These are phyloP conservation scores for Pelecanoides urinatrix DNA, from an alignment of 2,113 vertebrate genomes.

Conservation along the genomic window DNA sequence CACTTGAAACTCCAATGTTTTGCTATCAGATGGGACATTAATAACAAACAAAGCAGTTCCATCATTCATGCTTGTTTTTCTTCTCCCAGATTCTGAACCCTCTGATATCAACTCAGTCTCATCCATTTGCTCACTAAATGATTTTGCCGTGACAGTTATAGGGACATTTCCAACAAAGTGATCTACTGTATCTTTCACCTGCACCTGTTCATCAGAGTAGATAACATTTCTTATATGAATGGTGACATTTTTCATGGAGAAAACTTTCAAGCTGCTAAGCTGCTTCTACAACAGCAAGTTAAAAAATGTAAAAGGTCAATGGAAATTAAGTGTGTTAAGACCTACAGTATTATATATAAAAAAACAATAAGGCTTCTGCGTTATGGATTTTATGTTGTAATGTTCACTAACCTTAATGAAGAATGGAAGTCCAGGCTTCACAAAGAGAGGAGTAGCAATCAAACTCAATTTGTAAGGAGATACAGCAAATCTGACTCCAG, in stretches of 20 bases:
- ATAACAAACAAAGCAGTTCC: constrained; percentile 81
- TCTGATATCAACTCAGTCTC: background rate
- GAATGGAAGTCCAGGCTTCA: constrained; percentile 92
- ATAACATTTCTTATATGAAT: background rate
- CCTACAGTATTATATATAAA: background rate
- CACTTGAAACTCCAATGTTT: constrained; percentile 73
- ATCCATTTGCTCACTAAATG: background rate
- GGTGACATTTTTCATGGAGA: background rate
- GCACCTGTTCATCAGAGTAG: constrained; percentile 74
- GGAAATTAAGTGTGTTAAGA: background rate
- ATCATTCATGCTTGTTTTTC: constrained; percentile 17
- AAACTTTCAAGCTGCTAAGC: background rate
- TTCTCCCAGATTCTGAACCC: background rate
- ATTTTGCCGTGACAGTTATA: constrained; percentile 61
- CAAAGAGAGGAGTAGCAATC: constrained; percentile 87
- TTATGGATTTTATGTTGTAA: background rate
- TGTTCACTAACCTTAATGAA: constrained; percentile 79
- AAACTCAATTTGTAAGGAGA: constrained; percentile 86
- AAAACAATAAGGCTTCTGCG: background rate
- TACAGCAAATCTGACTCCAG: constrained; percentile 77
- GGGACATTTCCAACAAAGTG: constrained; percentile 63
- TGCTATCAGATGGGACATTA: constrained; percentile 70
- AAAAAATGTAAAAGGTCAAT: background rate
- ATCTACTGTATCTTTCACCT: constrained; percentile 83
- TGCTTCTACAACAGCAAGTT: background rate